Conservation (phyloP, 2,888 invertebrate species). For the Microchrysa polita region DNA sequence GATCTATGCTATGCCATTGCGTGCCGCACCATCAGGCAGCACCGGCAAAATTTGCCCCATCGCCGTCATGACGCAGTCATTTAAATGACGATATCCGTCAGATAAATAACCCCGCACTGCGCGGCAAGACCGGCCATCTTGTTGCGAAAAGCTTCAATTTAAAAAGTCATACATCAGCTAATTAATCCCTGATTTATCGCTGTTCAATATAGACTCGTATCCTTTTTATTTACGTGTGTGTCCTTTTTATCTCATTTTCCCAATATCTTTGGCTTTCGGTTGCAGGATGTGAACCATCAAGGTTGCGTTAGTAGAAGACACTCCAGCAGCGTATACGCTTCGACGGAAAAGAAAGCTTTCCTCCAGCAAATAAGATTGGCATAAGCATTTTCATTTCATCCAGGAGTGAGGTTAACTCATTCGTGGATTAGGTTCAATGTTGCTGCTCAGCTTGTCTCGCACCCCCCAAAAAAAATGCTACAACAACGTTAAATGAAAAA, state of each 20-base stretch:
- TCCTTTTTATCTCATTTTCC: slow-evolving; percentile 42
- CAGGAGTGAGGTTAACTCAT: not conserved
- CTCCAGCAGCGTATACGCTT: not conserved
- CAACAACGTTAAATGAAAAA: slow-evolving; percentile 42
- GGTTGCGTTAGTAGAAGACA: too few species aligned
- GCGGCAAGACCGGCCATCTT: too few species aligned
- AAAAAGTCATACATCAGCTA: slow-evolving; percentile 41
- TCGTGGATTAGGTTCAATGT: too few species aligned
- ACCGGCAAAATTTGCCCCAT: too few species aligned
- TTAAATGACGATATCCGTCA: not conserved
- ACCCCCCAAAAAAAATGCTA: not conserved
- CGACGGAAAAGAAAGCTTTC: too few species aligned
- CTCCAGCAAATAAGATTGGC: slow-evolving; percentile 18
- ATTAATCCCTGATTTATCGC: slow-evolving; percentile 43
- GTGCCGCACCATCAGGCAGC: too few species aligned
- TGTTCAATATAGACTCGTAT: slow-evolving; percentile 35
- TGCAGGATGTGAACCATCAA: not conserved
- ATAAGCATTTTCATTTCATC: slow-evolving; percentile 30
- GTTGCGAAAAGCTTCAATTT: slow-evolving; percentile 20
- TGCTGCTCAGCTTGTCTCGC: too few species aligned
- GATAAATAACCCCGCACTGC: too few species aligned
- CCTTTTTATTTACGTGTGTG: slow-evolving; percentile 24
- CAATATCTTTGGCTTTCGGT: slow-evolving; percentile 1
- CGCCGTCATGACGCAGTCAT: too few species aligned
- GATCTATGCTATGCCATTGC: too few species aligned